Evolutionary conservation across 2,113 vertebrate species (phyloP), one percentile per base, ranked within the genome.

Genomic region (Ciconia boyciana): DNA sequence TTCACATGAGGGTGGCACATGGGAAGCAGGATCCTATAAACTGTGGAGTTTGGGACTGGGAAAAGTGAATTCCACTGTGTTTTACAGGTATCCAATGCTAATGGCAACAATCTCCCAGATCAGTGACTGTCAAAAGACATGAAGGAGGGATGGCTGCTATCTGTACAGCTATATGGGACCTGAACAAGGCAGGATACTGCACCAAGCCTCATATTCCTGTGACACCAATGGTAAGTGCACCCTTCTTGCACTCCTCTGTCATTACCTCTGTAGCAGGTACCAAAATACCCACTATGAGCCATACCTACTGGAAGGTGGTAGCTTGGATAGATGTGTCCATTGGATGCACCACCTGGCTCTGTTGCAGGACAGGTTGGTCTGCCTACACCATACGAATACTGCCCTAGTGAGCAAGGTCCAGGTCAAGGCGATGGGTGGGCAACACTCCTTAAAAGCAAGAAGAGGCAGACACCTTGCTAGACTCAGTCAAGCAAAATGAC

Each of bases 381-480:
- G 58, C 13, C 41, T 54, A 18, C 8, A 62, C 15, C 20, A 14
- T n/a, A 39, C 0, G 0, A 74, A 48, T 26, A 25, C 1, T 29
- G 54, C 13, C n/a, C 16, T 70, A 9, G 12, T 1, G 3, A 87
- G 22, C 34, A 89, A 91, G 43, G 64, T 32, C 54, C 20, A 43
- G 17, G 17, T 18, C 34, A 65, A 52, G 25, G 34, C 0, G 0
- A 34, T 8, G 22, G 20, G n/a, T 14, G 6, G 34, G 32, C 22
- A 86, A 9, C 22, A 10, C 13, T 89, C 22, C 46, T 51, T 84
- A 21, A 52, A 72, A 68, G 29, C 26, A 80, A 39, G 25, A 62
- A 80, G 17, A n/a, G 11, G 8, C 3, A 52, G 32, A 39, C 11
- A 29, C 6, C 12, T 72, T 69, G 58, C 51, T 71, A 85, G 26